phyloP scores from a whole-genome alignment of 2,113 vertebrate species.

The Psammodynastes pulverulentus region DNA sequence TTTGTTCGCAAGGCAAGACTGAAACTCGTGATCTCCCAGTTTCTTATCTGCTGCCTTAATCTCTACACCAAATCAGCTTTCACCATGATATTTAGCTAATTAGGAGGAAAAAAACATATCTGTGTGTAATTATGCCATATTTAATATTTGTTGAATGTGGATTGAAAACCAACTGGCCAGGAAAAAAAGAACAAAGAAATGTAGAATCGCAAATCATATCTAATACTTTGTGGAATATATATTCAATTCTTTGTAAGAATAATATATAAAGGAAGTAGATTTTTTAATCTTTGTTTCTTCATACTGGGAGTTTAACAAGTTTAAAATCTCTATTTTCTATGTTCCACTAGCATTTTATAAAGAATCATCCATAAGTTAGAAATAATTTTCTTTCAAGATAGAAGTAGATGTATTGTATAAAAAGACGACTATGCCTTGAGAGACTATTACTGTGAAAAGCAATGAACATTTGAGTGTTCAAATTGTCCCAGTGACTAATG shows the following conservation, averaged over 20 bases:
- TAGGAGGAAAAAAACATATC: neutral
- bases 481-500: neutral
- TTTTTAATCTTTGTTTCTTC: conserved; percentile 16
- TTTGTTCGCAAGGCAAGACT: neutral
- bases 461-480: conserved; percentile 27
- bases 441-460: neutral
- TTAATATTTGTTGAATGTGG: neutral
- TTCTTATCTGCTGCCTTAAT: neutral
- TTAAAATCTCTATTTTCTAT: conserved; percentile 34
- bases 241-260: conserved; percentile 11
- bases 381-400: conserved; percentile 27
- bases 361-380: conserved; percentile 19
- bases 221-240: conserved; percentile 11
- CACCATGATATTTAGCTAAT: neutral
- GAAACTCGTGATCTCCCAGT: neutral
- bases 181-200: neutral
- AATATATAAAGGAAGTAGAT: conserved; percentile 38
- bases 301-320: neutral
- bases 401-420: conserved; percentile 1
- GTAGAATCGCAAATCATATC: neutral
- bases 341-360: conserved; percentile 13
- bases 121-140: neutral
- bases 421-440: conserved; percentile 31
- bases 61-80: neutral
- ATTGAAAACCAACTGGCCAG: neutral